A percentile compares a stretch with the other conserved stretches of the same genome.
Conservation (phyloP, 2,113 vertebrate species). For the Leucoraja erinaceus region DNA sequence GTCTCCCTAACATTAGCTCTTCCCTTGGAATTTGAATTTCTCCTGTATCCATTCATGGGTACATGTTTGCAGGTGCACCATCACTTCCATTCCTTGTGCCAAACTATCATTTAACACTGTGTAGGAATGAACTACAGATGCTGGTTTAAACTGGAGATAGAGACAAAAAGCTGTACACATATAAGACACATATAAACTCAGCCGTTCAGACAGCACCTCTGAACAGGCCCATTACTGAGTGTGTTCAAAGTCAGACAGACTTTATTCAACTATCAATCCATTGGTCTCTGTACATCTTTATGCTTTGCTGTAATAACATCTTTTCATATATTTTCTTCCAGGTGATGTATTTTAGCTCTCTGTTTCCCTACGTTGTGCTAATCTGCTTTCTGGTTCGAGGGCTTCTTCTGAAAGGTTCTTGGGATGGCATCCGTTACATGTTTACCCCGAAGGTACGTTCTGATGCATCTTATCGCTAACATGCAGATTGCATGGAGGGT, state of each 20-base stretch:
- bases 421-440: constrained; percentile 90
- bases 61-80: neutral
- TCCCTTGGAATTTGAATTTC: neutral
- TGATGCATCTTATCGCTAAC: neutral
- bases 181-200: too few species aligned
- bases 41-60: neutral
- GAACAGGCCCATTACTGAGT: neutral
- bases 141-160: too few species aligned
- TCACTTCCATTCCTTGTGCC: neutral
- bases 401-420: constrained; percentile 80
- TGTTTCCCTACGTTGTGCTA: constrained; percentile 89
- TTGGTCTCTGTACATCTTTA: constrained; percentile 44
- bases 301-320: constrained; percentile 27
- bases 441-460: constrained; percentile 86
- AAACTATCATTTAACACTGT: too few species aligned
- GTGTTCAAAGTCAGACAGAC: neutral
- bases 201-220: too few species aligned
- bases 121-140: too few species aligned
- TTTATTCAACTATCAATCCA: constrained; percentile 44
- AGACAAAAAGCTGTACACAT: too few species aligned
- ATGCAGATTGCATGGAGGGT: neutral
- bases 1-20: too few species aligned
- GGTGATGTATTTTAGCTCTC: constrained; percentile 98
- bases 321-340: constrained; percentile 53
- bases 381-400: constrained; percentile 86